Percentiles rank a stretch among this genome's conserved stretches.
phyloP scores from a whole-genome alignment of 1,140 invertebrate genomes.

The Platyura marginata region DNA sequence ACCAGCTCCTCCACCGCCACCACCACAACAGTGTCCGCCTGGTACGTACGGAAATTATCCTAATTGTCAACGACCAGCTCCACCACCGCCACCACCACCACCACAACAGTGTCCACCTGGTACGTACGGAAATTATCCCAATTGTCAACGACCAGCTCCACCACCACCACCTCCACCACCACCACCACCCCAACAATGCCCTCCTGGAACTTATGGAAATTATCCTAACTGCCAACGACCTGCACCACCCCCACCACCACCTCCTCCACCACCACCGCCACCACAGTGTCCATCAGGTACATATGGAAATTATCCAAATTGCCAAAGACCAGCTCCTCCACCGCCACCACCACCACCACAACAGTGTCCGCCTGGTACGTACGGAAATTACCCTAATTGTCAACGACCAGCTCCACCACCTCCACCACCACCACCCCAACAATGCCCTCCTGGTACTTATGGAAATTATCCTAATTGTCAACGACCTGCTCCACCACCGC shows the following conservation, averaged over 20 bases:
- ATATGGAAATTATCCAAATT: background rate
- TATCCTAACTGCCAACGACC: background rate
- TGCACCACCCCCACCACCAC: background rate
- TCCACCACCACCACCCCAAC: slow-evolving; percentile 1
- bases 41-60: background rate
- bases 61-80: background rate
- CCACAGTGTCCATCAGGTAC: background rate
- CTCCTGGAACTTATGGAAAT: background rate
- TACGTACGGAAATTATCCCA: no score
- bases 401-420: no score
- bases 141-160: no score
- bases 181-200: slow-evolving; percentile 1
- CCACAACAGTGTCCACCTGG: no score
- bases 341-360: slow-evolving; percentile 2
- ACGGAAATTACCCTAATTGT: background rate
- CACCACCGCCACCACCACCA: no score
- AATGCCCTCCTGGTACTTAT: background rate
- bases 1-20: no score
- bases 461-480: background rate
- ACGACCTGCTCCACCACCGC: no score
- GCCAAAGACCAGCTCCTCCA: background rate
- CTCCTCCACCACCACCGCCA: background rate
- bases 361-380: background rate
- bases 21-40: slow-evolving; percentile 1
- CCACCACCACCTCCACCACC: slow-evolving; percentile 2